Evolutionary conservation across 2,113 vertebrate species (phyloP), one percentile per base, ranked within the genome.

Genomic region (Colinus virginianus): DNA sequence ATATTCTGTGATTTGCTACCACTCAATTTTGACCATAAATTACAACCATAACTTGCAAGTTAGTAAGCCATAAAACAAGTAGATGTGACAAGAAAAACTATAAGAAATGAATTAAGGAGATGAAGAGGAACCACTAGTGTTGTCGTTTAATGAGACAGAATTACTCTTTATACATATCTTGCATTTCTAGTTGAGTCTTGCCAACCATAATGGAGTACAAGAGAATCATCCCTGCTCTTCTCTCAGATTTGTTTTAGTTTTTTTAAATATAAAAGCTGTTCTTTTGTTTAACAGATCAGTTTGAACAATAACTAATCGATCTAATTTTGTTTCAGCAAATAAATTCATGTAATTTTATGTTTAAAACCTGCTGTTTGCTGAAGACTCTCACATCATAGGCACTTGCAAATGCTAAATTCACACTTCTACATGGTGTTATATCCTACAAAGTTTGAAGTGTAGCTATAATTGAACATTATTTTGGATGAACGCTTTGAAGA

Each of bases 1-100:
- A 99, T 99, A 99, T 99, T 99, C 98, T 97, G 97, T 99, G 99
- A 99, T 99, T 99, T 99, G 99, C 98, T 98, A 98, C 97, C 91
- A 90, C 97, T 98, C 98, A 98, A 99, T 99, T 98, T 96, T 96
- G 93, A 95, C 98, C 97, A 98, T 99, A 98, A 99, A 99, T 99
- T 99, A 99, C 93, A 74, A 97, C 98, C 97, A 98, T 99, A 98
- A 98, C 98, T 97, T 94, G 97, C 97, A 97, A 98, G 98, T 99
- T 99, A 99, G 98, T 98, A 98, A 97, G 98, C 98, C 97, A 99
- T 99, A 99, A 99, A 99, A 98, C 99, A 99, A 98, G 98, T 94
- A 92, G 95, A 96, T 95, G 97, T 95, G 98, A 98, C 98, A 98
- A 98, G 97, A 97, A 98, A 98, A 99, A 98, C 98, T 98, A 98